Conservation (phyloP, 2,888 invertebrate genomes). For the Drosophila peninsularis region DNA sequence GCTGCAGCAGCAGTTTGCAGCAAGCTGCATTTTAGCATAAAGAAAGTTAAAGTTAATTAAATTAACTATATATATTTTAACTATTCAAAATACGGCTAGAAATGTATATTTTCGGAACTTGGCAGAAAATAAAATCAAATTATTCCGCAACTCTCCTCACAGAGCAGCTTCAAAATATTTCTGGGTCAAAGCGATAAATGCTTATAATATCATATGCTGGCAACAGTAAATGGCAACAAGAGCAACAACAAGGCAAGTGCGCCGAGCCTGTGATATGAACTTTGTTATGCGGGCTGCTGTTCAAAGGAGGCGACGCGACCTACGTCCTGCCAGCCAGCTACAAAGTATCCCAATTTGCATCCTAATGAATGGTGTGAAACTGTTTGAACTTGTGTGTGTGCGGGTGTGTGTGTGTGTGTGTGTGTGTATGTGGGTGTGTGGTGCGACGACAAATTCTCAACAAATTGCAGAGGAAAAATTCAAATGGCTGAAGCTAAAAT, state of each 20-base stretch:
- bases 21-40: no score
- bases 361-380: slow-evolving; percentile 55
- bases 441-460: slow-evolving; percentile 25
- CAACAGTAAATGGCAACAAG: slow-evolving; percentile 7
- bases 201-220: slow-evolving; percentile 19
- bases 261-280: slow-evolving; percentile 28
- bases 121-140: neutral
- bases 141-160: neutral
- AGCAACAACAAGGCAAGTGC: neutral
- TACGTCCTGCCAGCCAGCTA: slow-evolving; percentile 21
- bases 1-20: no score
- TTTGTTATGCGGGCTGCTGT: slow-evolving; percentile 27
- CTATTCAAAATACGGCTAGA: no score
- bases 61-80: no score
- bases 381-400: slow-evolving; percentile 22
- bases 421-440: slow-evolving; percentile 1
- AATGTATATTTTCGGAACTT: no score
- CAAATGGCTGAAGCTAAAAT: slow-evolving; percentile 15
- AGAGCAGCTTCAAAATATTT: slow-evolving; percentile 1
- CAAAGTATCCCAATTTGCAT: slow-evolving; percentile 57
- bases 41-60: no score
- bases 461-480: slow-evolving; percentile 21
- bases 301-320: slow-evolving; percentile 10
- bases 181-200: slow-evolving; percentile 19
- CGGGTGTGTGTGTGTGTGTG: neutral